Evolutionary conservation across 2,888 invertebrate genomes (phyloP).

Genomic region (Eristalis tenax): DNA sequence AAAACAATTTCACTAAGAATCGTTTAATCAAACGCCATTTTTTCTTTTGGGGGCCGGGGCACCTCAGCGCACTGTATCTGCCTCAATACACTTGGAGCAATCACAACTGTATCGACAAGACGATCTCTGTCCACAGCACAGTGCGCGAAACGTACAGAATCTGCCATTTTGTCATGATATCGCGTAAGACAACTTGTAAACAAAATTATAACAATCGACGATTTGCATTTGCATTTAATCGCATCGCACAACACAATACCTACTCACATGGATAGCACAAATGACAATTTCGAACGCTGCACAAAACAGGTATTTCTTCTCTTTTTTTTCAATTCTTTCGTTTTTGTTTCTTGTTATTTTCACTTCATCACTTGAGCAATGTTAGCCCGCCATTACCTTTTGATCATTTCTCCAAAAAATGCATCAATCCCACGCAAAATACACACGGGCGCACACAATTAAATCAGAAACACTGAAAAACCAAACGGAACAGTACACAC

Average conservation of each 20-base stretch:
- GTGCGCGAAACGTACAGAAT: conserved; percentile 43
- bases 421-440: conserved; percentile 25
- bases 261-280: background rate
- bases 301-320: conserved; percentile 56
- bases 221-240: background rate
- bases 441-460: conserved; percentile 17
- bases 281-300: background rate
- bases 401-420: conserved; percentile 47
- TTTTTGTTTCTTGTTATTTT: conserved; percentile 37
- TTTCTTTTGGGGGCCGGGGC: background rate
- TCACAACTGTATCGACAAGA: conserved; percentile 24
- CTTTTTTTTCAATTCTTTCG: conserved; percentile 5
- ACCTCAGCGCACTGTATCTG: conserved; percentile 1
- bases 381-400: conserved; percentile 51
- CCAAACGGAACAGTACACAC: conserved; percentile 15
- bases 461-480: conserved; percentile 3
- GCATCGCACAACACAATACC: background rate
- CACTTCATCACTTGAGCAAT: background rate
- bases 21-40: conserved; percentile 28
- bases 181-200: conserved; percentile 37
- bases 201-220: conserved; percentile 17
- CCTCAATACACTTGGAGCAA: conserved; percentile 9
- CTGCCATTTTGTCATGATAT: conserved; percentile 61
- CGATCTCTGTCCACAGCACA: background rate
- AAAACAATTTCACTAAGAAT: background rate